A percentile compares a stretch with the other conserved stretches of the same genome.
These are phyloP conservation scores for Capra hircus DNA, from an alignment of 2,113 vertebrate genomes.

Conservation along the genomic window DNA sequence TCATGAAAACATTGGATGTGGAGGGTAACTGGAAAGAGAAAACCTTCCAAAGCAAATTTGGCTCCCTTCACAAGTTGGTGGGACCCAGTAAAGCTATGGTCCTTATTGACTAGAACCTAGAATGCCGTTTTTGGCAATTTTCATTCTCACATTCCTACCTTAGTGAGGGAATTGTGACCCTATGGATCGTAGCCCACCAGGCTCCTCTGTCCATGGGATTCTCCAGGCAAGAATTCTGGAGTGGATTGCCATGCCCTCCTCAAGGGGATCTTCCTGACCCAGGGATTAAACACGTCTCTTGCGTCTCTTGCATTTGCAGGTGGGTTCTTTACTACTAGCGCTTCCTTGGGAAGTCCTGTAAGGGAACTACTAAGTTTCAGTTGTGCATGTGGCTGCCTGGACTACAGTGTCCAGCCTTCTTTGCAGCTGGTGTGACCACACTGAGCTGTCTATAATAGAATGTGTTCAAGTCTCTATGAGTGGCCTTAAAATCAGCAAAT, in stretches of 20 bases:
- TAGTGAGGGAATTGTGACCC: not conserved
- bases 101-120: not conserved
- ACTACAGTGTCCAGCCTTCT: not conserved
- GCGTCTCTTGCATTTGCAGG: not conserved
- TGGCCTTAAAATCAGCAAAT: not conserved
- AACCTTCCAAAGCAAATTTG: not conserved
- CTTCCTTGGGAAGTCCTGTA: not conserved
- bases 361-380: not conserved
- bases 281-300: not conserved
- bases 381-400: not conserved
- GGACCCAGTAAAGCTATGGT: not conserved
- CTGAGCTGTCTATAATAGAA: not conserved
- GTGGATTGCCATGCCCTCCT: not conserved
- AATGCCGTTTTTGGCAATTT: not conserved
- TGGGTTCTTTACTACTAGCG: not conserved
- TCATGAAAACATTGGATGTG: not conserved
- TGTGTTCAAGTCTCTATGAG: not conserved
- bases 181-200: rapidly evolving
- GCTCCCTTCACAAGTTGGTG: not conserved
- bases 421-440: not conserved
- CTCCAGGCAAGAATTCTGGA: not conserved
- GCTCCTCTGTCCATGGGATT: not conserved
- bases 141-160: not conserved
- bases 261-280: not conserved
- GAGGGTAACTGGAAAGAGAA: not conserved